Conservation (phyloP, 2,113 vertebrate genomes). For the Corydoras maculifer region DNA sequence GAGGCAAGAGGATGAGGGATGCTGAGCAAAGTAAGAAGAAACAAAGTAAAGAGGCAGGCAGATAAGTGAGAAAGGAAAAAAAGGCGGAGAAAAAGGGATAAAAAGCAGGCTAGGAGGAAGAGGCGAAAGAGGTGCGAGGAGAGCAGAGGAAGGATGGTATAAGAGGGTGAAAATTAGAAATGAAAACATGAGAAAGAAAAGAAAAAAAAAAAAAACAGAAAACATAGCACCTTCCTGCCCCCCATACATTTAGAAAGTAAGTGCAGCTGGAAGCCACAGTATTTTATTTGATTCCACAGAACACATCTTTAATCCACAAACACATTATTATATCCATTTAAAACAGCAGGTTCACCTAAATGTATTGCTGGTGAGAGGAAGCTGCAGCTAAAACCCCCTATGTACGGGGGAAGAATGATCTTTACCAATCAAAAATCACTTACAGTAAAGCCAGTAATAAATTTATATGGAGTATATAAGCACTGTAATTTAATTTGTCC, state of each 20-base stretch:
- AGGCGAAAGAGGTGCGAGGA: constrained; percentile 24
- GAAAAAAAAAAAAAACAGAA: background rate
- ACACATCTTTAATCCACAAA: background rate
- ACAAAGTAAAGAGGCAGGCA: constrained; percentile 15
- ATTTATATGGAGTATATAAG: too few species aligned
- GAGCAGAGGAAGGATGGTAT: constrained; percentile 26
- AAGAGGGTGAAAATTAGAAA: constrained; percentile 28
- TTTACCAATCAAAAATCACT: too few species aligned
- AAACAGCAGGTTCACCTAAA: too few species aligned
- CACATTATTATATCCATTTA: too few species aligned
- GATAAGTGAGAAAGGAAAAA: background rate
- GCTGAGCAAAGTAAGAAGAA: constrained; percentile 27
- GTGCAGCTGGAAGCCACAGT: background rate
- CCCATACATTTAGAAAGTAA: background rate
- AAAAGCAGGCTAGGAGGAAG: constrained; percentile 26
- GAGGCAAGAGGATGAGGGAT: constrained; percentile 27
- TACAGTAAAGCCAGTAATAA: too few species aligned
- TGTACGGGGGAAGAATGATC: too few species aligned
- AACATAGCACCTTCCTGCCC: background rate
- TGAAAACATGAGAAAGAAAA: constrained; percentile 25
- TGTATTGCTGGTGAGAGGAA: too few species aligned
- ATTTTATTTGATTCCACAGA: background rate
- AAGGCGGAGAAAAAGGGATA: constrained; percentile 21
- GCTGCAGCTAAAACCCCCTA: too few species aligned
- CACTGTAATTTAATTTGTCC: too few species aligned